Evolutionary conservation across 2,797 vertebrate species (phyloP), one percentile per base, ranked within the genome.

Genomic region (Buceros bicornis): DNA sequence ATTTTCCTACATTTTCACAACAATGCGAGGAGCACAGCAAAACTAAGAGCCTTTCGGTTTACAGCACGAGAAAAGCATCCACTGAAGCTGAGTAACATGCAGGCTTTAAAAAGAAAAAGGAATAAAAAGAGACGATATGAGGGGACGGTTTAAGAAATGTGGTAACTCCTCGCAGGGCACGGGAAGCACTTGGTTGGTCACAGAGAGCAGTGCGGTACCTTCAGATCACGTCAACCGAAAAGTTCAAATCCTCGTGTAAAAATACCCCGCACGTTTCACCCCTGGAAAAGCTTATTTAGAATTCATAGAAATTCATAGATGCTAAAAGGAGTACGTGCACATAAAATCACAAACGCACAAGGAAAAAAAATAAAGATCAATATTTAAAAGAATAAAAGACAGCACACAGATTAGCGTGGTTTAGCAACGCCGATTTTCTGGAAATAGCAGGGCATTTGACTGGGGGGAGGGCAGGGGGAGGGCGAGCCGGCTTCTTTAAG

Each of bases 401-500:
- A 93, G 64, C 25, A 57, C 62, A 40, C 42, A 86, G 80, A 93
- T 84, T 67, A 66, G 95, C 93, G 57, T 87, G 76, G 94, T 91
- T 93, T 71, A 93, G 70, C 85, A 64, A 74, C 22, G 35, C 45
- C 54, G 37, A 85, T 90, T 93, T 93, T 85, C 92, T 91, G 74
- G 83, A 95, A 82, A 93, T 71, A 89, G 87, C 7, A 78, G 92
- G 80, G 87, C 72, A 82, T 88, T 81, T 83, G 83, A 64, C 28
- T 17, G 43, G 17, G 64, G 57, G 64, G 43, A 29, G 33, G 22
- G 6, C 7, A 47, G 56, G 51, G 24, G 37, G 35, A 35, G 64
- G 56, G 79, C 76, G 86, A 85, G 60, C 86, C 94, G 64, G 93
- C 89, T 95, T 96, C 95, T 95, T 95, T 94, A 97, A 98, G 95